Evolutionary conservation across 1,140 invertebrate genomes (phyloP), one percentile per base, ranked within the genome.

Genomic region (Maconellicoccus hirsutus): DNA sequence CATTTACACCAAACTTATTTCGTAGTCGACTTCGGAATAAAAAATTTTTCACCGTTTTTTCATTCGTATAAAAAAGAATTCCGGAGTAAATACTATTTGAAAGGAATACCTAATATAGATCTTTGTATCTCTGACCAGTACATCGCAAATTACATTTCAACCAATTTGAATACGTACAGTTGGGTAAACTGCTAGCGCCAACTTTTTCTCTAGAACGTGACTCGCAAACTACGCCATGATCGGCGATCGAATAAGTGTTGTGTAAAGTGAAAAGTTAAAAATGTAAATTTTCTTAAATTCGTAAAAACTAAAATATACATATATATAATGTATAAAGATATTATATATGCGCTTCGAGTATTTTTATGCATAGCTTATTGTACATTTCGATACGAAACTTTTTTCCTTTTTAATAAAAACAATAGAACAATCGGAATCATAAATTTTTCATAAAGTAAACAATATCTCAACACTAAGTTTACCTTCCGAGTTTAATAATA

Each of bases 261-360:
- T 19, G 42, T 52, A 52, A 52, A 52, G 42, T 52, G 42, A 52
- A 52, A 52, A 52, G 42, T 52, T 52, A 52, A 52, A 52, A 52
- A 52, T 52, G 42, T 52, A 52, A 52, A 52, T 52, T 52, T 52
- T 52, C 42, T 52, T 52, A 52, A 52, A 52, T 52, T 52, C 42
- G 42, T 16, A 14, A 52, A 52, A 52, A 19, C 42, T 52, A 52
- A 52, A 19, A 52, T 52, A 19, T 8, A 16, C n/a, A n/a, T n/a
- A n/a, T n/a, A n/a, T n/a, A n/a, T n/a, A n/a, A n/a, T n/a, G n/a
- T n/a, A n/a, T n/a, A n/a, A n/a, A n/a, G n/a, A n/a, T n/a, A n/a
- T n/a, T n/a, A 52, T 52, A 52, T 52, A 52, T 19, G 42, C 42
- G 10, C n/a, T 52, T 19, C 16, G 6, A 16, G 16, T 4, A 8